phyloP scores from a whole-genome alignment of 2,113 vertebrate species.

The rabbit (Oryctolagus cuniculus) region mOryCun1.1 NC_091433.1:61447001-61447500 shows the following conservation, averaged over 20 bases:
- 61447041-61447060: neutral
- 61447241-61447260: neutral
- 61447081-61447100: neutral
- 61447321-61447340: neutral
- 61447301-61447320: slow-evolving; percentile 15
- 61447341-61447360: neutral
- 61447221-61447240: neutral
- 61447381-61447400: slow-evolving; percentile 71
- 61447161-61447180: neutral
- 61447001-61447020: neutral
- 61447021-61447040: neutral
- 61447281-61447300: slow-evolving; percentile 27
- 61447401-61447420: slow-evolving; percentile 44
- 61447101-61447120: neutral
- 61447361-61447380: neutral
- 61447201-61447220: neutral
- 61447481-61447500: slow-evolving; percentile 25
- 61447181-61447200: neutral
- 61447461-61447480: slow-evolving; percentile 67
- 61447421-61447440: slow-evolving; percentile 76
- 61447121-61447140: neutral
- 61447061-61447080: neutral
- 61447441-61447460: slow-evolving; percentile 52
- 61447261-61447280: neutral
- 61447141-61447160: neutral